Base-by-base conservation (phyloP, 2,888 invertebrate genomes). In the Spilarctia lutea region DNA sequence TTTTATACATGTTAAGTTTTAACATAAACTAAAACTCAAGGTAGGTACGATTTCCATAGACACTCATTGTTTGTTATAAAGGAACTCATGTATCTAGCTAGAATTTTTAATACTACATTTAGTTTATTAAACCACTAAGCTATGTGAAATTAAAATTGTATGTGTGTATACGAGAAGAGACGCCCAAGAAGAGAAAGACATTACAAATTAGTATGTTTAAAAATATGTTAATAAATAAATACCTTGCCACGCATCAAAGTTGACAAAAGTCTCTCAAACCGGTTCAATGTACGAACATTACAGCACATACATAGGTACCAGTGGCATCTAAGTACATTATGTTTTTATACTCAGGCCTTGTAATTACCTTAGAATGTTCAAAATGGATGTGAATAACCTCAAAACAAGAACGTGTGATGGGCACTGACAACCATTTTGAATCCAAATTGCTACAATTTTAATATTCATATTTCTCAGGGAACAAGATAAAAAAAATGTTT, bases 281-380 rank as follows among this genome's bases (percentile, higher is more conserved):
- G 72, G 77, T 79, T 71, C 67, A 74, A 68, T 74, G 69, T 72
- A 74, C 65, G 77, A 73, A 78, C 71, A 73, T 75, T 74, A 76
- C 39, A 74, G 68, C 73, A 69, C 73, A 3, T 65, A 69, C 73
- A 2, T 65, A 69, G 52, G 52, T 52, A 65, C 77, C 18, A 71
- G 76, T 80, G 78, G 79, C 81, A 71, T 79, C 69, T 72, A n/a
- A n/a, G n/a, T n/a, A 76, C 52, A 76, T 75, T 67, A 79, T 66
- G 39, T 70, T 79, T 85, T 65, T 87, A 86, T 81, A 39, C 68
- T 76, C 67, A 78, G 78, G 79, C 72, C 78, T 79, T 42, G 69
- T 80, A 83, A 81, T 81, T 74, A 79, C 68, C 60, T 76, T 56
- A 75, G 76, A 78, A 82, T 76, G 70, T 69, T 63, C 71, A 75